Evolutionary conservation across 2,888 invertebrate species (phyloP).

Genomic region (Ischnura elegans): DNA sequence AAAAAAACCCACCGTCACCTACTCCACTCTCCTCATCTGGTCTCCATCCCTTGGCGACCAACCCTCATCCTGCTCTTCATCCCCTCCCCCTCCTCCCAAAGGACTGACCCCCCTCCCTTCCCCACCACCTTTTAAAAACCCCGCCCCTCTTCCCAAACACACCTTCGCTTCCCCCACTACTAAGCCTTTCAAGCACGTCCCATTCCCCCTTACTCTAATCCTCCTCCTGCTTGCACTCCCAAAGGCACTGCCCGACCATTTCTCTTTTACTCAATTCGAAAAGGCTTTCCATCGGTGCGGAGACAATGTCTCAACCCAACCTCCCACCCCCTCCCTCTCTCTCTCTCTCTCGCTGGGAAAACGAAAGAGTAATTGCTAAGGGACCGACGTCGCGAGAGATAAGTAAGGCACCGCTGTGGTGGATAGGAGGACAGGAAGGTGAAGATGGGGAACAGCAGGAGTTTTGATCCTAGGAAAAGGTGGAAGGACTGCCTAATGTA

Average conservation of each 20-base stretch:
- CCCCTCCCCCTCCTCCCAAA: not conserved
- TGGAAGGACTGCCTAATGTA: not conserved
- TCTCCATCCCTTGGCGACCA: not conserved
- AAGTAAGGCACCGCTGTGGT: not conserved
- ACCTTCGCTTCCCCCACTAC: not conserved
- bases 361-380: slow-evolving; percentile 60
- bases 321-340: no score
- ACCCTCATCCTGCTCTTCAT: not conserved
- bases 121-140: not conserved
- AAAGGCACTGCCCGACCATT: slow-evolving; percentile 51
- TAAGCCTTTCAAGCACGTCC: not conserved
- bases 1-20: not conserved
- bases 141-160: not conserved
- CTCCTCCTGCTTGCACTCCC: not conserved
- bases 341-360: slow-evolving; percentile 56
- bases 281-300: slow-evolving; percentile 63
- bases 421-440: no score
- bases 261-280: slow-evolving; percentile 57
- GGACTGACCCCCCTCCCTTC: not conserved
- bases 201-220: no score
- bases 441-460: not conserved
- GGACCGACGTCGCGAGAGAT: not conserved
- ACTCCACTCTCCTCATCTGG: not conserved
- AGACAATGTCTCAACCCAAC: no score
- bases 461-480: not conserved